Percentiles rank a stretch among this genome's conserved stretches.
These are phyloP conservation scores for Oreotrochilus melanogaster DNA, from an alignment of 2,113 vertebrate genomes.

Conservation along the genomic window DNA sequence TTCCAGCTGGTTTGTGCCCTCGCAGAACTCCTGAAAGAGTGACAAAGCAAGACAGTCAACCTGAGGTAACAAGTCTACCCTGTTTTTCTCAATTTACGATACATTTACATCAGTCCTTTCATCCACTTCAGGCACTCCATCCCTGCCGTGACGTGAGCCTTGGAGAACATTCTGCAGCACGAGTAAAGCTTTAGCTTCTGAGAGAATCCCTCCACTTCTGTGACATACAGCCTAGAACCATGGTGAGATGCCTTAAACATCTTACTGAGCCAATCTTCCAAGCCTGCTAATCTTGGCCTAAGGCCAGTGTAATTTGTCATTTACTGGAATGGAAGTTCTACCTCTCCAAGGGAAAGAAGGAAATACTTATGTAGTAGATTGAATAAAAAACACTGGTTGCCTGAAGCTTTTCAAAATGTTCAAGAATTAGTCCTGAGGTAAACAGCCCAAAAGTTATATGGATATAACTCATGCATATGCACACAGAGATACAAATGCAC, in stretches of 20 bases:
- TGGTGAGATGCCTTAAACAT: neutral
- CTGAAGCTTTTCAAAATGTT: neutral
- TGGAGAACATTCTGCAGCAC: neutral
- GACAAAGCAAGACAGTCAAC: neutral
- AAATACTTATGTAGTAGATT: neutral
- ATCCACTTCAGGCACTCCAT: neutral
- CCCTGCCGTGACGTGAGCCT: neutral
- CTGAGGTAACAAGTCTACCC: neutral
- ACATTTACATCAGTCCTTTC: neutral
- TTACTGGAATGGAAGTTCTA: neutral
- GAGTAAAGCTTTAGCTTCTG: neutral
- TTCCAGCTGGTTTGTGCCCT: constrained; percentile 73
- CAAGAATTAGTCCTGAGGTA: neutral
- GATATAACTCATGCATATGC: neutral
- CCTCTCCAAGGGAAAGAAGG: neutral
- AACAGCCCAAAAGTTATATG: neutral
- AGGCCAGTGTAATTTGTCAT: neutral
- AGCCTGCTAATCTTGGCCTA: neutral
- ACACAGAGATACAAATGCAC: neutral
- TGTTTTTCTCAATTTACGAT: neutral
- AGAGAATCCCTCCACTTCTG: neutral
- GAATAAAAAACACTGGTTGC: neutral
- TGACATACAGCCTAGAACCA: neutral
- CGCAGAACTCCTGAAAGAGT: constrained; percentile 81
- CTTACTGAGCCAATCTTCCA: neutral